phyloP scores from a whole-genome alignment of 2,113 vertebrate species.

The Nasalis larvatus region DNA sequence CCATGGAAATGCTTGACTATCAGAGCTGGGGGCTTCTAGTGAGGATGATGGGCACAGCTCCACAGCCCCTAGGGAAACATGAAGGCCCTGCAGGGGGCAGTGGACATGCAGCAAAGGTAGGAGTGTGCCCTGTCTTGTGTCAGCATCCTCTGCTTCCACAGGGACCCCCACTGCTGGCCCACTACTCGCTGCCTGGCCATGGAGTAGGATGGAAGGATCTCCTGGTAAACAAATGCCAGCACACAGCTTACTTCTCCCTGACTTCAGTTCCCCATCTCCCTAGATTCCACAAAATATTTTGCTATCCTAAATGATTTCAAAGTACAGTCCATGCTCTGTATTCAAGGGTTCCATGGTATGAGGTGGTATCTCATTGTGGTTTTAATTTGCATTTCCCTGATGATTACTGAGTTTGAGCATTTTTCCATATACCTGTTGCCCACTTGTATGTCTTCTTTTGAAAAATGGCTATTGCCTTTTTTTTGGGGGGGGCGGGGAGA shows the following conservation, averaged over 20 bases:
- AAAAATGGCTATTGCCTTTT: background rate
- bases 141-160: background rate
- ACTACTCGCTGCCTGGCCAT: background rate
- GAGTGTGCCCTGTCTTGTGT: rapidly evolving
- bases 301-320: background rate
- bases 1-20: background rate
- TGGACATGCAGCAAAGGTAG: background rate
- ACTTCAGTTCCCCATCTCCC: background rate
- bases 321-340: background rate
- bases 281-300: background rate
- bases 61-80: background rate
- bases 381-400: background rate
- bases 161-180: background rate
- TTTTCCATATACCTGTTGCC: background rate
- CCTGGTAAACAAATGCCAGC: background rate
- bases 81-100: rapidly evolving
- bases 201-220: background rate
- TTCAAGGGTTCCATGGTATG: background rate
- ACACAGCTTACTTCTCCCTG: background rate
- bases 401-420: background rate
- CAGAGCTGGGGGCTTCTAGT: background rate
- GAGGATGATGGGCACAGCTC: background rate
- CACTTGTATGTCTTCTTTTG: background rate
- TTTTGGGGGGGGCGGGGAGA: too few relatives aligned
- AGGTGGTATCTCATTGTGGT: background rate